These are phyloP conservation scores for Hypothenemus hampei DNA, from an alignment of 1,140 invertebrate genomes.

Conservation along the genomic window DNA sequence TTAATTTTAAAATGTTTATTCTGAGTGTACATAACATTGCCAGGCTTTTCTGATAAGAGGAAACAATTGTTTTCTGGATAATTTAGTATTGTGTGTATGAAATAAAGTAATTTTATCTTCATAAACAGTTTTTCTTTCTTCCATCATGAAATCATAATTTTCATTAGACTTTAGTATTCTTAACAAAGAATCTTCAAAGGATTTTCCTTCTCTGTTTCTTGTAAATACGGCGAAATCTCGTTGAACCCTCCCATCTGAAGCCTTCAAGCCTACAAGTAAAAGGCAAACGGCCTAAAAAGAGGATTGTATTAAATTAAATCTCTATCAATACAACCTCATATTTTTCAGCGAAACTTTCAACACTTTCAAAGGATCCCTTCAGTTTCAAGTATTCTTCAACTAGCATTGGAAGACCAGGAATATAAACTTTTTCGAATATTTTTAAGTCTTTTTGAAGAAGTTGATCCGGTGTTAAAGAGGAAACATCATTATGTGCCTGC, in stretches of 20 bases:
- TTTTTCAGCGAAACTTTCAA: conserved; percentile 48
- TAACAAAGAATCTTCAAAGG: neutral
- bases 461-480: conserved; percentile 44
- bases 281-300: conserved; percentile 8
- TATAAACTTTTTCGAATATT: conserved; percentile 42
- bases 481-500: conserved; percentile 46
- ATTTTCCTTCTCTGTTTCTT: conserved; percentile 24
- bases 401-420: conserved; percentile 50
- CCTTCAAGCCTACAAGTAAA: conserved; percentile 52
- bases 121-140: conserved; percentile 24
- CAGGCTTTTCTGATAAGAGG: conserved; percentile 51
- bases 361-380: conserved; percentile 41
- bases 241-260: conserved; percentile 42
- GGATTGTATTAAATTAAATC: neutral
- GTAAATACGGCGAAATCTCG: conserved; percentile 53
- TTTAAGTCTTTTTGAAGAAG: conserved; percentile 50
- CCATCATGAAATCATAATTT: neutral
- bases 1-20: conserved; percentile 14
- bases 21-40: neutral
- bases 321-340: conserved; percentile 38
- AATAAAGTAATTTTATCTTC: conserved; percentile 45
- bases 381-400: conserved; percentile 51
- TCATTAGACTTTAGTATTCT: neutral
- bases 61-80: conserved; percentile 58
- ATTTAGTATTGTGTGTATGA: conserved; percentile 50